Base-by-base conservation (phyloP, 2,888 invertebrate species). In the Campoplex capitator region DNA sequence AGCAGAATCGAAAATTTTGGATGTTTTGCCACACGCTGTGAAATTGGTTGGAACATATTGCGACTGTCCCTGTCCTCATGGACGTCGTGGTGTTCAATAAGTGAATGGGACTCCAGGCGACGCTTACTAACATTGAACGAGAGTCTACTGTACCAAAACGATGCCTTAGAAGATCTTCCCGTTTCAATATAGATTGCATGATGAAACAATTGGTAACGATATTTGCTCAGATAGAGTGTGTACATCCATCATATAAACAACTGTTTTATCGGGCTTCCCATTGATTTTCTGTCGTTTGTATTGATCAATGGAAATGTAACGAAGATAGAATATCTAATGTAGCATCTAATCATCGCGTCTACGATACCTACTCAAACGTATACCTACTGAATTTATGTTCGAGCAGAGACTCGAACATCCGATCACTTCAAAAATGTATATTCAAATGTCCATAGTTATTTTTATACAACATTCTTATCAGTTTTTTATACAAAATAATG, bases 41-140 rank as follows among this genome's bases (percentile, higher is more conserved):
- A 88, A 88, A 80, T 81, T 94, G 45, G 67, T 83, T 2, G 90
- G 89, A 4, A 90, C 88, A 85, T 93, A 93, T 78, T 94, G 94
- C 68, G 73, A 86, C 13, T 94, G 94, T 77, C 86, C 89, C 1
- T 93, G 93, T 74, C 65, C 78, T 0, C 91, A 92, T 85, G 80
- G 86, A 84, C 86, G 84, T 87, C 73, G 78, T 35, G 58, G 28
- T 23, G 32, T 42, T 74, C 71, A 80, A 71, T 73, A 65, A 88
- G 35, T 28, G 13, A 68, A 83, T 38, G 51, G 13, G 8, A 8
- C 51, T 6, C 67, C 56, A 16, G 18, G 11, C n/a, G 62, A 73
- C 42, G 35, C 32, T 51, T 62, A 54, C 45, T n/a, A 16, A 48
- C 54, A 42, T 6, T 32, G 16, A 35, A n/a, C 45, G 45, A 78